phyloP scores from a whole-genome alignment of 2,888 invertebrate genomes.

The Lathronympha strigana region DNA sequence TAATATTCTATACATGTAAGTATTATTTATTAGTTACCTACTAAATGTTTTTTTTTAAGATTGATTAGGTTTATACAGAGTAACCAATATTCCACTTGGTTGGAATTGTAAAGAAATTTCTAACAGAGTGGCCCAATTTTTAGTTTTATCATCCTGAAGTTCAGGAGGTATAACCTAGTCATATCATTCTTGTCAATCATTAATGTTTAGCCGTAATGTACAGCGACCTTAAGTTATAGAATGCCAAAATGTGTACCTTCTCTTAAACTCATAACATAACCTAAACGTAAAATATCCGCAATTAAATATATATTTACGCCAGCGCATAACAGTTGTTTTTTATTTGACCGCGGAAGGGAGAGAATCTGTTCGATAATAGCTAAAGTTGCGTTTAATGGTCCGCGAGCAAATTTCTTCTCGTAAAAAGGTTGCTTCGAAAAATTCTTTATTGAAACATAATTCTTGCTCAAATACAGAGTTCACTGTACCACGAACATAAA shows the following conservation, averaged over 20 bases:
- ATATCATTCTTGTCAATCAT: too few species aligned
- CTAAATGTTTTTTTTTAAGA: too few species aligned
- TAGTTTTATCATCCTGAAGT: too few species aligned
- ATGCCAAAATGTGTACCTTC: too few species aligned
- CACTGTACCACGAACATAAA: slow-evolving; percentile 20
- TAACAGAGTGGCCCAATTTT: too few species aligned
- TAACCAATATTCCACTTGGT: too few species aligned
- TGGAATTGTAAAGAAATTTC: too few species aligned
- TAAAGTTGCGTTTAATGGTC: slow-evolving; percentile 31
- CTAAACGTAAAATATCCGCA: neutral
- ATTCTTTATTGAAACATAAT: slow-evolving; percentile 17
- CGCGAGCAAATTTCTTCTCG: slow-evolving; percentile 27
- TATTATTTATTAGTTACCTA: too few species aligned
- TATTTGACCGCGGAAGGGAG: slow-evolving; percentile 26
- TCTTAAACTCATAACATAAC: neutral
- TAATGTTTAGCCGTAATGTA: neutral
- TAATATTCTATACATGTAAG: too few species aligned
- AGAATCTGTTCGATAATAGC: slow-evolving; percentile 31
- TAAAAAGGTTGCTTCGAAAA: slow-evolving; percentile 20
- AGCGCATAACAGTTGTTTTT: slow-evolving; percentile 10
- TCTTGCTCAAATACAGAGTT: slow-evolving; percentile 27
- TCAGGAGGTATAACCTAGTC: too few species aligned
- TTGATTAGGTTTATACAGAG: too few species aligned
- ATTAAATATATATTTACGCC: neutral
- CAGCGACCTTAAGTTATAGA: neutral